Base-by-base conservation (phyloP, 2,113 vertebrate genomes). In the Rhynchomys soricoides region DNA sequence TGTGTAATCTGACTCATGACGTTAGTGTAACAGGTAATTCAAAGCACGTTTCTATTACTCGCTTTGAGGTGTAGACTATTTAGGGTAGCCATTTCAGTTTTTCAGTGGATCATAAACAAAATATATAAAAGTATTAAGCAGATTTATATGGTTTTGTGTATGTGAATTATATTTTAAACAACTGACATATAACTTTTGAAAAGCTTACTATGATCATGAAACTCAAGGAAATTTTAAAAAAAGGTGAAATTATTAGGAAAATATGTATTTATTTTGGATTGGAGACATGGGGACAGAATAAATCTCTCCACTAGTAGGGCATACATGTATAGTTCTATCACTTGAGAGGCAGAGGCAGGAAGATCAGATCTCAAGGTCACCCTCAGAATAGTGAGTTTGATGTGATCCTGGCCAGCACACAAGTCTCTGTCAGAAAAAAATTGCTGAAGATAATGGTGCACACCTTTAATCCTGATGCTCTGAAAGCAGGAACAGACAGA, bases 401-500 rank as follows among this genome's bases (percentile, higher is more conserved):
- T 13, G 12, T 29, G 7, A 40, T 22, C 22, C 2, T 17, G 21
- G 7, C 9, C 34, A 52, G 31, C 7, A 73, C 48, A 34, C 24
- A 55, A 70, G 34, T 50, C 31, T 48, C 34, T 71, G 34, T 55
- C 21, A 21, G 37, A 24, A 86, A 37, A 21, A 24, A 57, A 15
- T 0, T 16, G 24, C 22, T 43, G 3, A 6, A 3, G 7, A 2
- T 7, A 57, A n/a, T 40, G 55, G 7, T 55, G 10, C 5, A 16
- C 1, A 40, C n/a, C 7, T 79, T 81, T 43, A 62, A 29, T 83
- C 1, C n/a, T 83, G 26, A 43, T 0, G 13, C 12, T 62, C 11
- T 43, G 24, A 24, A 83, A n/a, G n/a, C 12, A 59, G n/a, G 55
- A 59, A 1, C 7, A 31, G 22, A 55, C 2, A 29, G 55, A 62